Conservation (phyloP, 2,797 vertebrate genomes). For the Tadarida brasiliensis region DNA sequence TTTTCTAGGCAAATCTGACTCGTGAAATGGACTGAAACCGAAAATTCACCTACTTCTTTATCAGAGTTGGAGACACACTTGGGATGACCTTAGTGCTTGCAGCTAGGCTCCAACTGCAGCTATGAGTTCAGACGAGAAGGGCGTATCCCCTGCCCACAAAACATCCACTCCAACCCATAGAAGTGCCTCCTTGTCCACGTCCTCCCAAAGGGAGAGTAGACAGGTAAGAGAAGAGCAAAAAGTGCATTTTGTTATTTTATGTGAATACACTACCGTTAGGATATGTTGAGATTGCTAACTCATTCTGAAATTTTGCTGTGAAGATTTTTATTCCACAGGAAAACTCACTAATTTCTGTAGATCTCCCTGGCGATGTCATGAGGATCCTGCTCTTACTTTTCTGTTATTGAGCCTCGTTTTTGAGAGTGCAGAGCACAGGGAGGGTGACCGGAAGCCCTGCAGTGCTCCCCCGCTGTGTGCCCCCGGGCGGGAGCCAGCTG, state of each 20-base stretch:
- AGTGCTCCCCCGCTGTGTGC: background rate
- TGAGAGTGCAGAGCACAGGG: background rate
- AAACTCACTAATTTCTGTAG: conserved; percentile 3
- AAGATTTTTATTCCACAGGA: background rate
- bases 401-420: background rate
- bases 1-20: conserved; percentile 65
- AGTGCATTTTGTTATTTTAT: background rate
- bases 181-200: conserved; percentile 96
- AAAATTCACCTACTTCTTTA: conserved; percentile 67
- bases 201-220: conserved; percentile 96
- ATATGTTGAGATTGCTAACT: background rate
- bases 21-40: conserved; percentile 84
- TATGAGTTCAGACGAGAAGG: conserved; percentile 96
- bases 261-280: background rate
- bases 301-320: conserved; percentile 52
- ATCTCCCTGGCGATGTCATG: background rate
- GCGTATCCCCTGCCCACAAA: conserved; percentile 92
- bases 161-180: conserved; percentile 96
- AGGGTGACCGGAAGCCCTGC: background rate
- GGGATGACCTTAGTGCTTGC: conserved; percentile 82
- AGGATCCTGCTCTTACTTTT: background rate
- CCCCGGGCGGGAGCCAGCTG: background rate
- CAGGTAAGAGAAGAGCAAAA: conserved; percentile 91
- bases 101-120: conserved; percentile 87
- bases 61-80: conserved; percentile 69